Percentiles rank a stretch among this genome's conserved stretches.
Evolutionary conservation across 2,797 vertebrate species (phyloP).

Genomic region (Gallinago nigripennis): DNA sequence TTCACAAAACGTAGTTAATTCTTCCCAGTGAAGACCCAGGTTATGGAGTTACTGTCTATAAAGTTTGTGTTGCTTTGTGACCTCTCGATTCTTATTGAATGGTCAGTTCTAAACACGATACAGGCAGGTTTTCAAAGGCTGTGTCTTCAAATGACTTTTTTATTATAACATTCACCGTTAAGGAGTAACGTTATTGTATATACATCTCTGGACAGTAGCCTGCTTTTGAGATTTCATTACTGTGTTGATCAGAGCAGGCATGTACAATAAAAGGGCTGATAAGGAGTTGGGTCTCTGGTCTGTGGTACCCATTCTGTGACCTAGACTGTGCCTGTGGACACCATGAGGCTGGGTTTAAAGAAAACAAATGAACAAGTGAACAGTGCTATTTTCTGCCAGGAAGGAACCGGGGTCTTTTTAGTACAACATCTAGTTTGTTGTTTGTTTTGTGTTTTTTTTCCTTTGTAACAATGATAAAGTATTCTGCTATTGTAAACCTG

Average conservation of each 20-base stretch:
- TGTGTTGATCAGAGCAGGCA: neutral
- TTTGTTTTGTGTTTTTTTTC: neutral
- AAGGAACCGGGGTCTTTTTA: neutral
- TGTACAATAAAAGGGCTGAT: neutral
- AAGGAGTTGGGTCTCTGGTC: neutral
- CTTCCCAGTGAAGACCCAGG: neutral
- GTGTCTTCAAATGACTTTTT: neutral
- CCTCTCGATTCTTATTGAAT: neutral
- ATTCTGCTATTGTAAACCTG: neutral
- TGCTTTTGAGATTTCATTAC: neutral
- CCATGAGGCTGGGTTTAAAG: neutral
- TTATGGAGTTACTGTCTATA: neutral
- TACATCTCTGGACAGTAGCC: neutral
- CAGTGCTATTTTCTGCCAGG: neutral
- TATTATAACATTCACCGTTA: neutral
- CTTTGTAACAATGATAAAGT: neutral
- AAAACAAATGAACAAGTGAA: neutral
- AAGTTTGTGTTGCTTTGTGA: neutral
- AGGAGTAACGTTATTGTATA: neutral
- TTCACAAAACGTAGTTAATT: neutral
- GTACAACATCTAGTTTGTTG: neutral
- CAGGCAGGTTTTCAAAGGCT: neutral
- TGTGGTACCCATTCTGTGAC: neutral
- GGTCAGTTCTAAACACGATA: neutral
- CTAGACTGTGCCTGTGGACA: accelerated